Percentiles rank a stretch among this genome's conserved stretches.
Evolutionary conservation across 2,113 vertebrate species (phyloP).

Genomic region (Psilopogon haemacephalus): DNA sequence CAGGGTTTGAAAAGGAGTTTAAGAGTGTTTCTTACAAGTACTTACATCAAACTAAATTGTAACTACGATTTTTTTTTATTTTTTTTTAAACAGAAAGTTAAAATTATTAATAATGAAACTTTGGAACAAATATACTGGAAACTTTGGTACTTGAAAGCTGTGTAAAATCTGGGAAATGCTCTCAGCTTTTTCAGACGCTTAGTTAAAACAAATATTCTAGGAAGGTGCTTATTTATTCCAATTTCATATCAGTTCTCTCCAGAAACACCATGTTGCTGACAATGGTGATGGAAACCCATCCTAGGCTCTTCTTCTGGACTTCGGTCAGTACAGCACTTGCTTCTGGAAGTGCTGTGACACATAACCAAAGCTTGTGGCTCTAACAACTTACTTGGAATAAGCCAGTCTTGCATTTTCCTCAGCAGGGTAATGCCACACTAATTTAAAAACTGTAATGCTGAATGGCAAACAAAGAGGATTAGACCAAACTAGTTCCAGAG

Average conservation of each 20-base stretch:
- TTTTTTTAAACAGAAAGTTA: neutral
- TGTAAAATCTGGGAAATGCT: neutral
- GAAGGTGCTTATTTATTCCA: too few relatives aligned
- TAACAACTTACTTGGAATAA: neutral
- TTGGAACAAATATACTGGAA: neutral
- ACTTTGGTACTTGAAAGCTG: neutral
- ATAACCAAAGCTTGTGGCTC: neutral
- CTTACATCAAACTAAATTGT: neutral
- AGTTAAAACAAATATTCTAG: neutral
- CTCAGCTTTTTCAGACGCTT: neutral
- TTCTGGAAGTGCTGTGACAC: neutral
- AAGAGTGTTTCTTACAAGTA: neutral
- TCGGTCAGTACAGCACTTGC: neutral
- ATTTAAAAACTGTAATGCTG: neutral
- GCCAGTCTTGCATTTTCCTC: neutral
- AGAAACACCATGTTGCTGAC: neutral
- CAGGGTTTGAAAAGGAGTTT: neutral
- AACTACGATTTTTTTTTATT: neutral
- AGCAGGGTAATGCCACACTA: neutral
- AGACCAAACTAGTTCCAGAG: neutral
- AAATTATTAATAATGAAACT: neutral
- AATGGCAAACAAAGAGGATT: constrained; percentile 35
- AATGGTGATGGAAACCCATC: neutral
- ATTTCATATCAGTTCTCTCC: neutral
- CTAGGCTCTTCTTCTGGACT: neutral